Evolutionary conservation across 2,888 invertebrate species (phyloP).

Genomic region (Calephelis perditalis): DNA sequence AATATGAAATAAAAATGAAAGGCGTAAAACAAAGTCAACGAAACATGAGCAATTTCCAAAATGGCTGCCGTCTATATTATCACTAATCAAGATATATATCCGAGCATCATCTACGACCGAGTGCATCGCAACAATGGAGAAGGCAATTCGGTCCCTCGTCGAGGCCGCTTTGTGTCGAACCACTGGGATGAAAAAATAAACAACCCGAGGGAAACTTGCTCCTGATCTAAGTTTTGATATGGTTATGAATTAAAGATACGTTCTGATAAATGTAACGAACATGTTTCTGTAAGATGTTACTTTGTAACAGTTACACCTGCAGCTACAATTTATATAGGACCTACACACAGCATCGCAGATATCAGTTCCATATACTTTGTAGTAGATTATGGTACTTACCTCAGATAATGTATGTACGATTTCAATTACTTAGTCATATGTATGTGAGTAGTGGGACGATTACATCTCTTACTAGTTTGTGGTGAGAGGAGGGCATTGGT

Average conservation of each 20-base stretch:
- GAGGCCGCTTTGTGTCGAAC: conserved; percentile 25
- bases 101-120: conserved; percentile 28
- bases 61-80: conserved; percentile 20
- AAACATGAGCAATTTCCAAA: conserved; percentile 17
- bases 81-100: conserved; percentile 30
- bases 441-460: too few species aligned
- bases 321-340: too few species aligned
- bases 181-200: conserved; percentile 16
- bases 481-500: too few species aligned
- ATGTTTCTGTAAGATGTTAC: too few species aligned
- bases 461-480: too few species aligned
- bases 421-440: too few species aligned
- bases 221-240: conserved; percentile 1
- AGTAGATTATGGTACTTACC: too few species aligned
- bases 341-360: too few species aligned
- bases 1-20: neutral
- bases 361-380: too few species aligned
- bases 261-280: too few species aligned
- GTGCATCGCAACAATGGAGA: conserved; percentile 31
- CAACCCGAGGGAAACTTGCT: conserved; percentile 6
- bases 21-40: conserved; percentile 1
- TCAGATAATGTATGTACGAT: too few species aligned
- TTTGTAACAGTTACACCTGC: too few species aligned
- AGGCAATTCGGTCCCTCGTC: conserved; percentile 27
- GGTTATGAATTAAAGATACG: neutral